Base-by-base conservation (phyloP, 2,797 vertebrate species). In the Sebastes kiyomatsui region DNA sequence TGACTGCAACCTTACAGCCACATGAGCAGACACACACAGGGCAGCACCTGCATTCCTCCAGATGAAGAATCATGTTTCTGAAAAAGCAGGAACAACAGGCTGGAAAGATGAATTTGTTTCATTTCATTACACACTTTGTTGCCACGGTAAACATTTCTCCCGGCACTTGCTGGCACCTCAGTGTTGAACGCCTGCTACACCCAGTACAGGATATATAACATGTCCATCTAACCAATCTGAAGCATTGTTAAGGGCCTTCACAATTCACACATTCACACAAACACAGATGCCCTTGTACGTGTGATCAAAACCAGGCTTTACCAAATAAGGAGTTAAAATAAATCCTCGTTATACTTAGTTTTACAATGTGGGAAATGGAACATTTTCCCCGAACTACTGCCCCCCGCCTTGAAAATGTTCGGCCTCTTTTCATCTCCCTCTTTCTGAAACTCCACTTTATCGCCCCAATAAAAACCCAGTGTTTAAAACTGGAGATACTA, bases 11-110 rank as follows among this genome's bases (percentile, higher is more conserved):
- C n/a, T 67, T 66, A 79, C 38, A 79, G 80, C 42, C 76, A 74
- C 81, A 84, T 18, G 27, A 23, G 10, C 76, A 66, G 1, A 23
- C 58, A 70, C 67, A 82, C 72, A 64, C 23, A 30, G 23, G 14
- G 67, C 75, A 90, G 67, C 87, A 90, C 84, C 87, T 91, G 83
- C 82, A 88, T 80, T 88, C 84, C 80, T 69, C 12, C 8, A 70
- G 70, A 77, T 60, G 25, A 82, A 75, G 66, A 84, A 58, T 84
- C 76, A 42, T 35, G 38, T 82, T 81, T 58, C 67, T 75, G 56
- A 77, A 74, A 80, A 70, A 87, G 74, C 11, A 54, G 5, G 2
- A 10, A 75, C 52, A 73, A 72, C 14, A 32, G 65, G 62, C 67
- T 52, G 56, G 58, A 76, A 30, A 79, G 33, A 81, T 46, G 3